Conservation (phyloP, 2,797 vertebrate genomes). For the Rhadinocentrus ornatus region DNA sequence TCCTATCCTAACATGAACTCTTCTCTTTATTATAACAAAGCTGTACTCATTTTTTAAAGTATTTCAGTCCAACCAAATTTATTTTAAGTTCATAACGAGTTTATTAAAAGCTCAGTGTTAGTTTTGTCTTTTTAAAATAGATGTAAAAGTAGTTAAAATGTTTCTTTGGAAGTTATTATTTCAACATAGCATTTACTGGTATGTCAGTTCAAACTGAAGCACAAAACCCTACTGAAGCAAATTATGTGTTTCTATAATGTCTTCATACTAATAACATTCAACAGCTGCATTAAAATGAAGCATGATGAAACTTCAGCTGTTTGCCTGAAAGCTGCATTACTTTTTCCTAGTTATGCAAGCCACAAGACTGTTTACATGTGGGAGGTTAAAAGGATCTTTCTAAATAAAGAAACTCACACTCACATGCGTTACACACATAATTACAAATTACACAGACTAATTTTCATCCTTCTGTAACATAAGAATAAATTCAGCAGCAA, state of each 20-base stretch:
- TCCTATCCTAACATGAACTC: not conserved
- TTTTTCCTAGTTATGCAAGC: slow-evolving; percentile 15
- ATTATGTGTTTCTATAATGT: slow-evolving; percentile 44
- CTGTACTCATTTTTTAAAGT: too few species aligned
- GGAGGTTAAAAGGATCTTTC: slow-evolving; percentile 7
- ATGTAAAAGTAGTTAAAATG: too few species aligned
- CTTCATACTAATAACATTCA: slow-evolving; percentile 44
- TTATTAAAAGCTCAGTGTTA: too few species aligned
- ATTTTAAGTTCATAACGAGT: not conserved
- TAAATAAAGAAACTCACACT: not conserved
- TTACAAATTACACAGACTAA: slow-evolving; percentile 15
- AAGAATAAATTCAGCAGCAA: slow-evolving; percentile 5
- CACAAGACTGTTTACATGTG: not conserved
- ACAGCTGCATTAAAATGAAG: slow-evolving; percentile 35
- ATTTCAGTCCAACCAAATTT: too few species aligned
- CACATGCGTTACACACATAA: slow-evolving; percentile 7
- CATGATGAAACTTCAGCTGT: slow-evolving; percentile 22
- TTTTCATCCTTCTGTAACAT: slow-evolving; percentile 3
- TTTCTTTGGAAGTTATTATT: too few species aligned
- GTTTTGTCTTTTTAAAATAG: too few species aligned
- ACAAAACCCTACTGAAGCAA: slow-evolving; percentile 11
- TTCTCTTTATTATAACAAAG: not conserved
- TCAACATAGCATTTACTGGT: slow-evolving; percentile 4
- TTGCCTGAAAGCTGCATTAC: slow-evolving; percentile 2
- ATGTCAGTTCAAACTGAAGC: slow-evolving; percentile 12